Base-by-base conservation (phyloP, 2,113 vertebrate genomes). In the Oriolus oriolus region DNA sequence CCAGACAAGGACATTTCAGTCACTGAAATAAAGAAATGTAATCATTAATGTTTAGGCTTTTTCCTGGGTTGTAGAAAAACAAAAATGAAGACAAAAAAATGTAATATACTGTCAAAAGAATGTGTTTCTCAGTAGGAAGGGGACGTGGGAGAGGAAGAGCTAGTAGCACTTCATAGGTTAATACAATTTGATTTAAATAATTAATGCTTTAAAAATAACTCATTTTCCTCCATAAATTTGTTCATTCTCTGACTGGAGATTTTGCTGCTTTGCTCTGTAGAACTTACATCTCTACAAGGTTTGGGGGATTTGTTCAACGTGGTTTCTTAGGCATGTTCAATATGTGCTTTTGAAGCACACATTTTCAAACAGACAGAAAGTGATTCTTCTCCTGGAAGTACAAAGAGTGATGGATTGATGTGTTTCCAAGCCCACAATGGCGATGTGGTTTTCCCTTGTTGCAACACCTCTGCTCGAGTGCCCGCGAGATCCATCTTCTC, bases 1-100 rank as follows among this genome's bases (percentile, higher is more conserved):
- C 73, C 88, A 91, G 31, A 87, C 42, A 61, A 93, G 33, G 44
- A 85, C 41, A 77, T 90, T 91, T 91, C 87, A 94, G 82, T 70
- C 41, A 66, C 37, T 87, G 39, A 85, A 87, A 60, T 87, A 93
- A 93, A 47, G 54, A 93, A 75, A 92, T 69, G 37, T 57, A 81
- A 42, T 82, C 59, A 52, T 83, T 77, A 41, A 66, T 70, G 31
- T 82, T 95, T 81, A 95, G 59, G 53, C n/a, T 90, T 87, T 91
- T 97, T 90, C 64, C 68, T 88, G 76, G 20, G 27, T 57, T 71
- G 30, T 75, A 84, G 49, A 77, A 74, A 79, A 78, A 54, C 18
- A 60, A 53, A 92, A 92, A 77, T 52, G 1, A 86, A 87, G 56
- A 76, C 6, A 96, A 89, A 96, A 70, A 94, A 63, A 37, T 57